phyloP scores from a whole-genome alignment of 2,888 invertebrate species.

The Harmothoe impar region DNA sequence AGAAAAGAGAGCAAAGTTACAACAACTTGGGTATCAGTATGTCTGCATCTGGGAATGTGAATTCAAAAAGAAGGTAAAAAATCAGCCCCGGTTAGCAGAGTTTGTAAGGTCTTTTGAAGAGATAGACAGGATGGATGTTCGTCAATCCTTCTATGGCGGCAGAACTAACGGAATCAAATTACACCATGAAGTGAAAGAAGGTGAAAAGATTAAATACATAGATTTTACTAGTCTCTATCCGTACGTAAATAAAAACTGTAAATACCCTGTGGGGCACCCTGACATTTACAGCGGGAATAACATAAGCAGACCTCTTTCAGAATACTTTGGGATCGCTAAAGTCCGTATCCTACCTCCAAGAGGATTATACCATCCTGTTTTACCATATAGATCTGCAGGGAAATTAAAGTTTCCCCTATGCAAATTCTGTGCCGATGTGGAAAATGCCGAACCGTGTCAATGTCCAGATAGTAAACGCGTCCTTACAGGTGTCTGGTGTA shows the following conservation, averaged over 20 bases:
- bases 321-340: slow-evolving; percentile 74
- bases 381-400: slow-evolving; percentile 75
- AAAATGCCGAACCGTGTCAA: not conserved
- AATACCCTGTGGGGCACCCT: slow-evolving; percentile 74
- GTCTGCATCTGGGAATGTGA: slow-evolving; percentile 35
- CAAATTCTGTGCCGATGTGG: slow-evolving; percentile 73
- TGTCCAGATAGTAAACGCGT: slow-evolving; percentile 69
- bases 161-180: slow-evolving; percentile 27
- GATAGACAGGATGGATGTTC: not conserved
- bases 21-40: not conserved
- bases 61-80: not conserved
- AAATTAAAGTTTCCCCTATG: slow-evolving; percentile 81
- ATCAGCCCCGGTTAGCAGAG: not conserved
- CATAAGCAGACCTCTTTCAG: too few species aligned
- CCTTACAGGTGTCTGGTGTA: slow-evolving; percentile 79
- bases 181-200: slow-evolving; percentile 68
- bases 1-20: not conserved
- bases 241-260: slow-evolving; percentile 72
- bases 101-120: not conserved
- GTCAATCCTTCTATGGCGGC: slow-evolving; percentile 43
- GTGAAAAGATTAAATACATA: slow-evolving; percentile 72
- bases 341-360: slow-evolving; percentile 75
- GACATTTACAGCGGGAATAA: slow-evolving; percentile 69
- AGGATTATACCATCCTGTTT: slow-evolving; percentile 76
- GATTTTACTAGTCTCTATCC: slow-evolving; percentile 75